Percentiles rank a stretch among this genome's conserved stretches.
Evolutionary conservation across 2,113 vertebrate genomes (phyloP).

Genomic region (Coturnix japonica): DNA sequence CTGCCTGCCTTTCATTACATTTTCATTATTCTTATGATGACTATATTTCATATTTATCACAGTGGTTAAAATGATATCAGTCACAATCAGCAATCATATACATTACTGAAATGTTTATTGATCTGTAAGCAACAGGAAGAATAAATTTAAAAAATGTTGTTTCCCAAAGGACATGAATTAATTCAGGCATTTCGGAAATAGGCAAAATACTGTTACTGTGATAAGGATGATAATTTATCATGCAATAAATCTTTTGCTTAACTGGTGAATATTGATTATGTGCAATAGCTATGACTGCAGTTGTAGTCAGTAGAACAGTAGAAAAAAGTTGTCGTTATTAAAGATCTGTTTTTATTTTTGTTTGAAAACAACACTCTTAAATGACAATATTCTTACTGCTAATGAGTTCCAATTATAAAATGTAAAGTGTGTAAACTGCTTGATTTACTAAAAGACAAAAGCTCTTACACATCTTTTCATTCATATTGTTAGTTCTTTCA

Average conservation of each 20-base stretch:
- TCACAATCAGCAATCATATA: slow-evolving; percentile 28
- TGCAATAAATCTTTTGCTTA: slow-evolving; percentile 30
- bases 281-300: not conserved
- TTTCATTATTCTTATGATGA: slow-evolving; percentile 54
- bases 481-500: not conserved
- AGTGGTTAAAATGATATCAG: slow-evolving; percentile 42
- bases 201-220: not conserved
- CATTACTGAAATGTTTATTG: slow-evolving; percentile 52
- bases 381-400: not conserved
- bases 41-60: slow-evolving; percentile 57
- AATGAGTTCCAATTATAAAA: not conserved
- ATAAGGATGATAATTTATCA: slow-evolving; percentile 24
- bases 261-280: slow-evolving; percentile 15
- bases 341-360: not conserved
- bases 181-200: not conserved
- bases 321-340: not conserved
- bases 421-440: not conserved
- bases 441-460: not conserved
- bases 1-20: slow-evolving; percentile 13
- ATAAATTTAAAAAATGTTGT: slow-evolving; percentile 20
- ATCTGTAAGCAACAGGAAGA: slow-evolving; percentile 24
- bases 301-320: not conserved
- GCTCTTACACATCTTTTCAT: not conserved
- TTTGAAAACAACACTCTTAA: not conserved
- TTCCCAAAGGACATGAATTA: slow-evolving; percentile 12